Evolutionary conservation across 53 echinoderm and acorn worm species (phyloP), one percentile per base, ranked within the genome.

Genomic region (Paracentrotus lividus): DNA sequence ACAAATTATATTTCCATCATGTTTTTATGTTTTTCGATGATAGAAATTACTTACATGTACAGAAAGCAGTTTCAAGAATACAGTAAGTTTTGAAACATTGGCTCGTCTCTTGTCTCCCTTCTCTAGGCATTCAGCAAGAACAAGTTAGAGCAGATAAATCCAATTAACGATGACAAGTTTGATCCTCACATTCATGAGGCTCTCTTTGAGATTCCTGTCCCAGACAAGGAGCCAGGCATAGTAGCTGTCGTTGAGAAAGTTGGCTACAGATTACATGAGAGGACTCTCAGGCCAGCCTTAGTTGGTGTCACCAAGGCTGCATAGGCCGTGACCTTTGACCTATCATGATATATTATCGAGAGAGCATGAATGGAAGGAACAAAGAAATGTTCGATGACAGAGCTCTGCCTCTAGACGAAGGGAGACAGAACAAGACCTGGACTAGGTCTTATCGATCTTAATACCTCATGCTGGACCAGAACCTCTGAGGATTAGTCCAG

Each of bases 131-230:
- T 99, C 77, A 85, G 78, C 93, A 99, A 96, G 89, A 95, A 97
- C 91, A 91, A 94, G 5, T 95, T 99, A 26, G 54, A 85, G 32
- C 91, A 68, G 91, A 99, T 99, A 20, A 96, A 97, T 42, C 99
- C 99, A 15, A 53, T 93, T 33, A 58, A 92, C 59, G 94, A 94
- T 20, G 97, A 99, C 94, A 97, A 97, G 90, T 99, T 99, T 96
- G 97, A 99, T 78, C 99, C 99, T 77, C 96, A 99, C 86, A 57
- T 97, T 45, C 99, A 99, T 34, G 97, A 99, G 85, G 99, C 99
- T 20, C 69, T 99, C 93, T 99, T 99, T 95, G 96, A 97, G 92
- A 77, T 97, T 26, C 97, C 98, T n/a, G 78, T 94, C 24, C 90
- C 95, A 5, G 99, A 96, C 85, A 97, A 97, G 90, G 96, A 96